These are phyloP conservation scores for Littorina saxatilis DNA, from an alignment of 1,140 invertebrate species.

Conservation along the genomic window DNA sequence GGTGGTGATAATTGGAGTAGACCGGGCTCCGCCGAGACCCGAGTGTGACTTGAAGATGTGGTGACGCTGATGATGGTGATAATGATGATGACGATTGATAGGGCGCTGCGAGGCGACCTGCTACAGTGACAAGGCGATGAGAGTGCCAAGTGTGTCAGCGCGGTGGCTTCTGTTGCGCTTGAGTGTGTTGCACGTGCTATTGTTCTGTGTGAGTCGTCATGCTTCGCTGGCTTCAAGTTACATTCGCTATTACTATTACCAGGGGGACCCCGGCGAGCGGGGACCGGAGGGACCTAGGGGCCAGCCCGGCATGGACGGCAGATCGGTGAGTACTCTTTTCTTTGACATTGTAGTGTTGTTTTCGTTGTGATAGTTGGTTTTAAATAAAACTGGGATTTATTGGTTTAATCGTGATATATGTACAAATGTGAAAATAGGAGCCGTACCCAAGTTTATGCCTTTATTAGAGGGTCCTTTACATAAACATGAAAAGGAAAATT, in stretches of 20 bases:
- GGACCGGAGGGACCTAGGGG: slow-evolving; percentile 56
- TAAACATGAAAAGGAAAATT: too few relatives aligned
- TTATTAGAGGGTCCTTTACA: too few relatives aligned
- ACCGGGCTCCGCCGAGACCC: background rate
- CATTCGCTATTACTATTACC: slow-evolving; percentile 56
- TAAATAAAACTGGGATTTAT: too few relatives aligned
- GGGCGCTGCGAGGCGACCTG: slow-evolving; percentile 27
- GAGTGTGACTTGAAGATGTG: background rate
- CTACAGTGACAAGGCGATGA: slow-evolving; percentile 35
- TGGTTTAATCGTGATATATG: too few relatives aligned
- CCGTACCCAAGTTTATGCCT: too few relatives aligned
- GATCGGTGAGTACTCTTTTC: slow-evolving; percentile 64
- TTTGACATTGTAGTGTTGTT: too few relatives aligned
- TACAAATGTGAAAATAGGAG: too few relatives aligned
- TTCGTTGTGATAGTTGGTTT: too few relatives aligned
- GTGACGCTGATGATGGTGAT: background rate
- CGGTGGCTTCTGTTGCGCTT: slow-evolving; percentile 24
- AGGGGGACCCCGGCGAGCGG: slow-evolving; percentile 60
- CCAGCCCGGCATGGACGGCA: slow-evolving; percentile 60
- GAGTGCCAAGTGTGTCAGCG: slow-evolving; percentile 26
- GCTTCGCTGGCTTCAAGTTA: slow-evolving; percentile 19
- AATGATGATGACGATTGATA: background rate
- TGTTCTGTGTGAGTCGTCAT: background rate
- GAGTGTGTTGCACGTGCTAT: slow-evolving; percentile 36
- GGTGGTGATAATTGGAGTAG: background rate